Percentiles rank a stretch among this genome's conserved stretches.
phyloP scores from a whole-genome alignment of 2,113 vertebrate species.

The Cathartes aura region DNA sequence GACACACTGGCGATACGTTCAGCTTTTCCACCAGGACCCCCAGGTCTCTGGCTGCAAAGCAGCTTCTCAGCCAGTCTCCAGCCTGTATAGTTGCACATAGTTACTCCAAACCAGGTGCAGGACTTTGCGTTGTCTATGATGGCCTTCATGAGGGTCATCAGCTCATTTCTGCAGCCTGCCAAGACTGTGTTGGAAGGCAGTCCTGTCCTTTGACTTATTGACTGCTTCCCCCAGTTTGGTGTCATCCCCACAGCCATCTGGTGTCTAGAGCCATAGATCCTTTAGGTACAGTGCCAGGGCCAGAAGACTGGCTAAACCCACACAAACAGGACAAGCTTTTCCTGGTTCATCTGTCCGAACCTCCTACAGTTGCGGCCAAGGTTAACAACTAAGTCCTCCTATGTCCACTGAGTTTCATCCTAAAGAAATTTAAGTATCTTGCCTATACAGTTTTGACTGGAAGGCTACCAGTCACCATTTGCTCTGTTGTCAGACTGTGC shows the following conservation, averaged over 20 bases:
- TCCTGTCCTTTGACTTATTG: neutral
- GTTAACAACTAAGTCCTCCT: neutral
- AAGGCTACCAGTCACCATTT: neutral
- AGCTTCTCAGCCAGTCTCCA: neutral
- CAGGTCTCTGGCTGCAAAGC: neutral
- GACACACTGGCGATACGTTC: accelerated
- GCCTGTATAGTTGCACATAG: accelerated
- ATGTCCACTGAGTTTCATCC: neutral
- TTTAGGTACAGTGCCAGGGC: neutral
- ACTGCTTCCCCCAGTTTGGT: too few species aligned
- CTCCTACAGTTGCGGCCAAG: neutral
- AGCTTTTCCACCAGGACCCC: neutral
- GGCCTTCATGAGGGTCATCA: neutral
- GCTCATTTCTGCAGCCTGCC: neutral
- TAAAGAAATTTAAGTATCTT: neutral
- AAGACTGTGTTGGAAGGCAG: accelerated
- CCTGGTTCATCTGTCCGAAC: neutral
- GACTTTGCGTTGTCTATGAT: accelerated
- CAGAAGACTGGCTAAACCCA: neutral
- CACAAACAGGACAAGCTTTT: neutral
- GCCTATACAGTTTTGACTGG: neutral
- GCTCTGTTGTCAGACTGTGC: neutral
- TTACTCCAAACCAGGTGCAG: neutral
- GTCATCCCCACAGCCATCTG: neutral
- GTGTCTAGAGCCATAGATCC: neutral